phyloP scores from a whole-genome alignment of 2,113 vertebrate species.

The Nymphicus hollandicus region DNA sequence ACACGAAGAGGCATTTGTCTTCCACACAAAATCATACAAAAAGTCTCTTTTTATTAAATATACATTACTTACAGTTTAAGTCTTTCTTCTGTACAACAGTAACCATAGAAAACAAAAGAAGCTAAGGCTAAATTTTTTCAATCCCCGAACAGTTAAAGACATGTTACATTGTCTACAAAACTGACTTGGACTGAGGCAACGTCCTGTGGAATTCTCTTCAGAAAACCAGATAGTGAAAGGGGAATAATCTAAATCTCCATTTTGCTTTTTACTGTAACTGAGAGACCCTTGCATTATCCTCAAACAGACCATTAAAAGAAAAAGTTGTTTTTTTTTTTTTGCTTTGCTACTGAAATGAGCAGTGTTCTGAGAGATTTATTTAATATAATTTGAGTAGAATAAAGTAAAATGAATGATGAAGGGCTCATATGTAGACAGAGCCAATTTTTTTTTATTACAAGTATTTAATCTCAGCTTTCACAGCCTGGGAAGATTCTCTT shows the following conservation, averaged over 20 bases:
- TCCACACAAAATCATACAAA: constrained; percentile 85
- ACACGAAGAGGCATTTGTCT: constrained; percentile 66
- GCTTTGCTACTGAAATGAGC: background rate
- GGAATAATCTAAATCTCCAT: constrained; percentile 50
- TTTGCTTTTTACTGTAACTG: constrained; percentile 61
- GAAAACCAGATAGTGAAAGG: constrained; percentile 64
- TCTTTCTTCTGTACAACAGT: constrained; percentile 84
- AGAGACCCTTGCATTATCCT: constrained; percentile 45
- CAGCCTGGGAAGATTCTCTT: background rate
- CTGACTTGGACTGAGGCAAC: constrained; percentile 72
- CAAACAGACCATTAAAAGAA: background rate
- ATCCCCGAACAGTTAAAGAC: constrained; percentile 71
- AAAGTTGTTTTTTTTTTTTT: background rate
- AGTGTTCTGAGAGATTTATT: background rate
- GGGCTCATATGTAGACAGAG: background rate
- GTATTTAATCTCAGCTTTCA: background rate
- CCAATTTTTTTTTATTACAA: background rate
- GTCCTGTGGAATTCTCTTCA: constrained; percentile 64
- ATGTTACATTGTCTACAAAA: constrained; percentile 75
- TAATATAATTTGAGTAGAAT: background rate
- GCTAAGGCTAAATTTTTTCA: constrained; percentile 74
- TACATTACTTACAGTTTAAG: constrained; percentile 88
- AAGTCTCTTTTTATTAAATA: constrained; percentile 90
- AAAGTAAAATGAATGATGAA: constrained; percentile 9
- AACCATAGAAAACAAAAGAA: constrained; percentile 87